phyloP scores from a whole-genome alignment of 2,888 invertebrate genomes.

The Anticlea derivata region DNA sequence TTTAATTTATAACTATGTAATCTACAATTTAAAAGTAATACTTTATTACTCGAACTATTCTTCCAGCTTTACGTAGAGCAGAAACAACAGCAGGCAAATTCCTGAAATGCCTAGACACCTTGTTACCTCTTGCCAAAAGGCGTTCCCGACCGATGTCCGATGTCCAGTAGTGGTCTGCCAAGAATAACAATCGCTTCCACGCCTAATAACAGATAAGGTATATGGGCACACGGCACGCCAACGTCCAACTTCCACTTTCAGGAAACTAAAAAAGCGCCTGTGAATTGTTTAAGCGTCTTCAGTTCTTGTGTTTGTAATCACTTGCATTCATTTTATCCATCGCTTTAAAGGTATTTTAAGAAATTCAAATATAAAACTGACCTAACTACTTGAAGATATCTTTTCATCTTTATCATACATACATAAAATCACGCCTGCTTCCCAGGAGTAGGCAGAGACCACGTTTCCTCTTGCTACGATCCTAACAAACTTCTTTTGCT shows the following conservation, averaged over 20 bases:
- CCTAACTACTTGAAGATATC: too few relatives aligned
- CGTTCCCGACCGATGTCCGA: slow-evolving; percentile 42
- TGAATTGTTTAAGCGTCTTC: slow-evolving; percentile 7
- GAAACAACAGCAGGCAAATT: neutral
- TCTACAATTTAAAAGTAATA: too few relatives aligned
- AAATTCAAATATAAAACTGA: too few relatives aligned
- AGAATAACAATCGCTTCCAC: slow-evolving; percentile 45
- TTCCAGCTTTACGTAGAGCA: neutral
- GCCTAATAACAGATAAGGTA: slow-evolving; percentile 26
- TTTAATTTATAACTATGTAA: too few relatives aligned
- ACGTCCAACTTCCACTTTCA: slow-evolving; percentile 6
- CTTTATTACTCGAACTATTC: too few relatives aligned
- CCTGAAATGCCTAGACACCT: neutral
- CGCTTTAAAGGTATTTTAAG: too few relatives aligned
- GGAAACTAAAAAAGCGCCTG: slow-evolving; percentile 17
- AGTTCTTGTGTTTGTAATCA: neutral
- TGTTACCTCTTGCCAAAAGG: slow-evolving; percentile 34
- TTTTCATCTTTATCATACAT: too few relatives aligned
- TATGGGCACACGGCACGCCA: slow-evolving; percentile 19
- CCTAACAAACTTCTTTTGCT: too few relatives aligned
- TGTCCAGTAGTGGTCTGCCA: slow-evolving; percentile 45
- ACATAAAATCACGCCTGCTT: too few relatives aligned
- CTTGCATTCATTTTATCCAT: neutral
- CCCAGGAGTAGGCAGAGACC: too few relatives aligned
- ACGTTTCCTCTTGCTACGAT: too few relatives aligned